Percentiles rank a stretch among this genome's conserved stretches.
phyloP scores from a whole-genome alignment of 2,797 vertebrate species.

The Potorous gilbertii region DNA sequence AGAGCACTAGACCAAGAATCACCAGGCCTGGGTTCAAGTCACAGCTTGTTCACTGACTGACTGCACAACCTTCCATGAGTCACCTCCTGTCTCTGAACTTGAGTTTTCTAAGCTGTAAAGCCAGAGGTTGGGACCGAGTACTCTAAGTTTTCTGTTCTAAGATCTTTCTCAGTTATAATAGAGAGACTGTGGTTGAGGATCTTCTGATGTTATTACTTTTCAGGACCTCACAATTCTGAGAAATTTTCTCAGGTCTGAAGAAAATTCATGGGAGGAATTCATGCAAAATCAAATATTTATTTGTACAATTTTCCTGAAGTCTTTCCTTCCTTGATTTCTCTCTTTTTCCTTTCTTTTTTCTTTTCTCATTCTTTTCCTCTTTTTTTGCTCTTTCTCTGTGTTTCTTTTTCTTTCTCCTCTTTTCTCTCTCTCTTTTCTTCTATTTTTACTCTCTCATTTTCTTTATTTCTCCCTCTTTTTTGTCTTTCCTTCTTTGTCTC shows the following conservation, averaged over 20 bases:
- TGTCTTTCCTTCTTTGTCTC: background rate
- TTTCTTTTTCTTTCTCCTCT: too few species aligned
- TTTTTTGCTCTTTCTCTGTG: too few species aligned
- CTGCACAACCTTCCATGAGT: background rate
- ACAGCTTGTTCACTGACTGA: background rate
- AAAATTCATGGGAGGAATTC: slow-evolving; percentile 16
- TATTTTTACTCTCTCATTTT: background rate
- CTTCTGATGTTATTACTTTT: background rate
- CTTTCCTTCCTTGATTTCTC: background rate
- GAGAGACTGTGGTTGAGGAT: background rate
- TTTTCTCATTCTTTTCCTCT: too few species aligned
- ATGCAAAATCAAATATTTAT: slow-evolving; percentile 19
- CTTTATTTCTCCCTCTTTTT: too few species aligned
- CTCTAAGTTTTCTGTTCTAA: background rate
- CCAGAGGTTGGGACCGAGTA: background rate
- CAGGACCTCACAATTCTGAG: slow-evolving; percentile 16
- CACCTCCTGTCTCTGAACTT: background rate
- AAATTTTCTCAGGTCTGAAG: background rate
- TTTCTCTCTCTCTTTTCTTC: background rate
- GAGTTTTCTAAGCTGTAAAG: background rate
- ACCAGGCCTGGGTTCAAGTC: background rate
- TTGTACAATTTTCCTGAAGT: background rate
- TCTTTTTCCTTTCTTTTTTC: background rate
- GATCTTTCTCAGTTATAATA: background rate
- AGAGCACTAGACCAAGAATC: background rate